These are phyloP conservation scores for Heteropelma amictum DNA, from an alignment of 2,888 invertebrate genomes.

Conservation along the genomic window DNA sequence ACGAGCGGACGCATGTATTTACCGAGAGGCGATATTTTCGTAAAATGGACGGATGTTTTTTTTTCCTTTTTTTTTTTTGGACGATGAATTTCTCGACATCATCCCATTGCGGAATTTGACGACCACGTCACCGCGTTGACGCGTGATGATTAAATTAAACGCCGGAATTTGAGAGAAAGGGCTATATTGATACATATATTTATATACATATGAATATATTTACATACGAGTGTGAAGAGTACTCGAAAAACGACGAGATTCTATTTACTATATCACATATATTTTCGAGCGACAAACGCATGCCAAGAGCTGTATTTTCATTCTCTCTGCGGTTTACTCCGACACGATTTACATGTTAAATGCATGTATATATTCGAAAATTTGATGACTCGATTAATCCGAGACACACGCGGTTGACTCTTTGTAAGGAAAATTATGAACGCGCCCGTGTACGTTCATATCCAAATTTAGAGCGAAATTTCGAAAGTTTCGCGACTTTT, in stretches of 20 bases:
- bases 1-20: neutral
- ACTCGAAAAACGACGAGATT: conserved; percentile 17
- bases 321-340: conserved; percentile 46
- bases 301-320: conserved; percentile 49
- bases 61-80: neutral
- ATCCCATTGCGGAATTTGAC: conserved; percentile 43
- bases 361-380: conserved; percentile 26
- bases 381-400: neutral
- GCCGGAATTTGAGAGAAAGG: conserved; percentile 48
- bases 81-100: conserved; percentile 42
- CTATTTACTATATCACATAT: too few species aligned
- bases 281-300: conserved; percentile 43
- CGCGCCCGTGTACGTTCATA: neutral
- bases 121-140: too few species aligned
- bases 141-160: conserved; percentile 44
- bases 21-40: conserved; percentile 32
- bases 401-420: too few species aligned
- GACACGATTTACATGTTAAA: conserved; percentile 34
- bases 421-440: neutral
- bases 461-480: neutral
- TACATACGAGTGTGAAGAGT: neutral
- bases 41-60: conserved; percentile 9
- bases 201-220: neutral
- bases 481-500: neutral
- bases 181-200: conserved; percentile 31